Conservation (phyloP, 1,140 invertebrate species). For the Hermetia illucens region DNA sequence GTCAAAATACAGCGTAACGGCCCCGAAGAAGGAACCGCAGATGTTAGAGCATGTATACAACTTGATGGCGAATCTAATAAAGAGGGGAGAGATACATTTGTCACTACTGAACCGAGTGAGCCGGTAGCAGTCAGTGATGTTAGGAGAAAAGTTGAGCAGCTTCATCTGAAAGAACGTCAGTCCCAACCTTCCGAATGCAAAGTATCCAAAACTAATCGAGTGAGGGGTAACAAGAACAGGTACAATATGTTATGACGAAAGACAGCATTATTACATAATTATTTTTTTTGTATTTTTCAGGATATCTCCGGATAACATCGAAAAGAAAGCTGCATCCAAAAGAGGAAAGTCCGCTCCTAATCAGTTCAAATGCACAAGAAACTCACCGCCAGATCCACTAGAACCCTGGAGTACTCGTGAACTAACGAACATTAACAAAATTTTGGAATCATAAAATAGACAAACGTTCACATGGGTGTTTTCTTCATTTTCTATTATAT, state of each 20-base stretch:
- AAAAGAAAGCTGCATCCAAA: constrained; percentile 1
- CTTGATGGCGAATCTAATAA: too few relatives aligned
- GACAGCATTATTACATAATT: neutral
- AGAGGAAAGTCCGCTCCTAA: constrained; percentile 10
- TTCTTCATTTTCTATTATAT: too few relatives aligned
- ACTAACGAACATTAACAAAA: constrained; percentile 55
- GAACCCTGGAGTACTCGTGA: constrained; percentile 57
- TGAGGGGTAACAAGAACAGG: constrained; percentile 18
- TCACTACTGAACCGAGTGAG: too few relatives aligned
- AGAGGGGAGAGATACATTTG: too few relatives aligned
- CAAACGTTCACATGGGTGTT: too few relatives aligned
- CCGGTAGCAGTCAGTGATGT: too few relatives aligned
- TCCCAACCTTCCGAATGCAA: too few relatives aligned
- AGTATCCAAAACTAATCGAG: constrained; percentile 23
- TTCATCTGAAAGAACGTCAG: constrained; percentile 24
- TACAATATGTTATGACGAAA: constrained; percentile 23
- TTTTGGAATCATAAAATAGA: constrained; percentile 40
- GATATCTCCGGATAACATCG: constrained; percentile 22
- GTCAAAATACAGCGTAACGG: too few relatives aligned
- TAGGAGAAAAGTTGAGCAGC: too few relatives aligned
- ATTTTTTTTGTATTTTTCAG: constrained; percentile 21
- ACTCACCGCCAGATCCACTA: constrained; percentile 43
- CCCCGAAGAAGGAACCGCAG: too few relatives aligned
- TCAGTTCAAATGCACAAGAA: constrained; percentile 19
- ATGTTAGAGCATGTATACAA: too few relatives aligned